Evolutionary conservation across 1,140 invertebrate species (phyloP).

Genomic region (Phenacoccus solenopsis): DNA sequence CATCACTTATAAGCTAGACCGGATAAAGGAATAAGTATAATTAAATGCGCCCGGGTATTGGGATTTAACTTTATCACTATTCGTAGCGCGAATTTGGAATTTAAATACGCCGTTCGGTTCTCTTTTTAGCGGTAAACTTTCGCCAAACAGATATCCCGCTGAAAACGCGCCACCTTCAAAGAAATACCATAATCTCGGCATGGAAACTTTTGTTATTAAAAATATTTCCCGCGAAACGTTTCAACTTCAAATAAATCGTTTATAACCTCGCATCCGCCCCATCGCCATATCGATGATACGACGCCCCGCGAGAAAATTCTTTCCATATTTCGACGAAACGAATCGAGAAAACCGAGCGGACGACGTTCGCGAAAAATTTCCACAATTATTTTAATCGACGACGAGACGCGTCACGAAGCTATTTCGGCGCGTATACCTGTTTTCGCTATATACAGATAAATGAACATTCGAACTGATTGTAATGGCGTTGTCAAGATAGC

Average conservation of each 20-base stretch:
- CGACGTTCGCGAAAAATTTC: not conserved
- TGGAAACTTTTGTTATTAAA: not conserved
- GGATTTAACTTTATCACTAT: not conserved
- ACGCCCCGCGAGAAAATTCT: no score
- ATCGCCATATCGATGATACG: not conserved
- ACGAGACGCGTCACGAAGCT: not conserved
- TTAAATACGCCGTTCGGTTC: no score
- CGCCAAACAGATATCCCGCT: not conserved
- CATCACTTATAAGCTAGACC: not conserved
- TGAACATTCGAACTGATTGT: not conserved
- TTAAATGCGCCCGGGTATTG: not conserved
- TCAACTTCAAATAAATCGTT: not conserved
- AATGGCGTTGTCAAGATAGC: not conserved
- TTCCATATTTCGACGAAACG: no score
- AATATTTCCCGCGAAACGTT: not conserved
- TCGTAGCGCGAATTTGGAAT: not conserved
- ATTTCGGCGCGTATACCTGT: no score
- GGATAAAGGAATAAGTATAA: not conserved
- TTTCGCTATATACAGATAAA: not conserved
- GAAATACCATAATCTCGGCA: not conserved
- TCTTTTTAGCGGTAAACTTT: no score
- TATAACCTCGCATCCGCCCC: not conserved
- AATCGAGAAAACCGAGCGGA: not conserved
- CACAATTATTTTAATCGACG: not conserved
- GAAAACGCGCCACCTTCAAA: not conserved